Evolutionary conservation across 2,113 vertebrate species (phyloP).

Genomic region (Solea solea): DNA sequence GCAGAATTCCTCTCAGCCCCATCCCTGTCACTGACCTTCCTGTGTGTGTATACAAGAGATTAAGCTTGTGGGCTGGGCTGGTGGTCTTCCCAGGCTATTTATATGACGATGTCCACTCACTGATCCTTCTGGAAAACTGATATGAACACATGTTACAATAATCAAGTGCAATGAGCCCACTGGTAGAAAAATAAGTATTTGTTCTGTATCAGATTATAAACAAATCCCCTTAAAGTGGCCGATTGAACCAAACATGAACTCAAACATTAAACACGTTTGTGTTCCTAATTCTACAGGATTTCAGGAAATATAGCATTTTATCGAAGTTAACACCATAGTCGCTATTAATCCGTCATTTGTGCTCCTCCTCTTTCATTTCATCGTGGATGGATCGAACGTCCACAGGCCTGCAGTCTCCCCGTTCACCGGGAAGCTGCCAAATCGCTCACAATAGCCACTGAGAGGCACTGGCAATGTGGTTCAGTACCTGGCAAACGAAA

Average conservation of each 20-base stretch:
- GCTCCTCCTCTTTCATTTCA: constrained; percentile 40
- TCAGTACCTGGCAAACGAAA: constrained; percentile 64
- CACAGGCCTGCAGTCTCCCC: constrained; percentile 33
- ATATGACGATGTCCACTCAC: constrained; percentile 63
- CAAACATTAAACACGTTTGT: neutral
- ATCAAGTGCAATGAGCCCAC: constrained; percentile 60
- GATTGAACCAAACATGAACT: neutral
- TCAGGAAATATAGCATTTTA: neutral
- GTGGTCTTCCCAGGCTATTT: constrained; percentile 80
- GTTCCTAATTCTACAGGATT: neutral
- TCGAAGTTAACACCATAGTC: constrained; percentile 16
- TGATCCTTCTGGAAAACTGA: constrained; percentile 75
- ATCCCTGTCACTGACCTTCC: constrained; percentile 65
- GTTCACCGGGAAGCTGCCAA: constrained; percentile 61
- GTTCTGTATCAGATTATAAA: neutral
- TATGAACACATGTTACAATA: constrained; percentile 62
- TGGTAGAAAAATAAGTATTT: constrained; percentile 7
- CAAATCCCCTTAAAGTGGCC: too few relatives aligned
- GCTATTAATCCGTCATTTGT: constrained; percentile 31
- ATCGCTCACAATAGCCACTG: constrained; percentile 55
- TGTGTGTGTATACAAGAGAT: constrained; percentile 63
- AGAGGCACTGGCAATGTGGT: constrained; percentile 59
- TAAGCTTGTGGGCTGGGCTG: constrained; percentile 57
- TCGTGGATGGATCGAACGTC: constrained; percentile 33
- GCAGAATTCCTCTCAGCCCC: constrained; percentile 48